Conservation (phyloP, 2,797 vertebrate genomes). For the Sebastes matsubarae region DNA sequence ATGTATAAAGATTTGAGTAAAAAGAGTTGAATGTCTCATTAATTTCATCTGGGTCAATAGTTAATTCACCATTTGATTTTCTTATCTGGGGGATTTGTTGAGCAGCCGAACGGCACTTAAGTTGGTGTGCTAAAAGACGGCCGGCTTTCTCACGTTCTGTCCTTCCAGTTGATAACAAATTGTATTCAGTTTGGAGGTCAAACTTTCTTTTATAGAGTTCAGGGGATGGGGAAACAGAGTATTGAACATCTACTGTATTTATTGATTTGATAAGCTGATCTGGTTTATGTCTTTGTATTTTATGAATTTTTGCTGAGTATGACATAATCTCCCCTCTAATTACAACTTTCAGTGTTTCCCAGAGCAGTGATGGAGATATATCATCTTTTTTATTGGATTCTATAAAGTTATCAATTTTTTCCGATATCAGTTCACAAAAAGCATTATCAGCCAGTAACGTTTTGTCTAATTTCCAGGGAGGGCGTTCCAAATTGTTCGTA, state of each 20-base stretch:
- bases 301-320: background rate
- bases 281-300: background rate
- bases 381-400: no score
- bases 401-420: background rate
- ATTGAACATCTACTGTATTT: no score
- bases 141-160: background rate
- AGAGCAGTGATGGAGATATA: no score
- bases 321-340: background rate
- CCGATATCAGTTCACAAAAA: no score
- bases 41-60: slow-evolving; percentile 7
- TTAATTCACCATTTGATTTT: background rate
- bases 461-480: no score
- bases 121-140: background rate
- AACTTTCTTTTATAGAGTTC: no score
- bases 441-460: no score
- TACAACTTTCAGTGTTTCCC: no score
- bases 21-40: background rate
- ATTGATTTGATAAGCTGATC: background rate
- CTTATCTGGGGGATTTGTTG: background rate
- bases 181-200: background rate
- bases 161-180: background rate
- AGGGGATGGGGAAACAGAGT: no score
- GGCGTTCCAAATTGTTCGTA: no score
- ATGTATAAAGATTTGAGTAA: slow-evolving; percentile 3
- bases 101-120: no score